Evolutionary conservation across 1,140 invertebrate species (phyloP).

Genomic region (Hycleus phaleratus): DNA sequence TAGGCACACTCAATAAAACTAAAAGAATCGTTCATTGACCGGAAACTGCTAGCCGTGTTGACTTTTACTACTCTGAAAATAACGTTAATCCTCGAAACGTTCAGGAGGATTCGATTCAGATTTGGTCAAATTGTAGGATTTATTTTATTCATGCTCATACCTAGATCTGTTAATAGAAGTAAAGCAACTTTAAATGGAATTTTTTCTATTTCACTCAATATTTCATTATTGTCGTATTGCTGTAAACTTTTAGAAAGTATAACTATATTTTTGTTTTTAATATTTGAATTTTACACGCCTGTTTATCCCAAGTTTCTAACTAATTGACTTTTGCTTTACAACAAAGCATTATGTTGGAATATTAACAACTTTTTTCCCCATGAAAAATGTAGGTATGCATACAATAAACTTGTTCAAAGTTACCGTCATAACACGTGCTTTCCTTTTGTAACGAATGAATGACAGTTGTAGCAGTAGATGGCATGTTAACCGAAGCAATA

Average conservation of each 20-base stretch:
- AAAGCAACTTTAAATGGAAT: too few relatives aligned
- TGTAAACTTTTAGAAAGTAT: too few relatives aligned
- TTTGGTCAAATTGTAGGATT: too few relatives aligned
- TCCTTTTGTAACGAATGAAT: constrained; percentile 4
- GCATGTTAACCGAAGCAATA: constrained; percentile 16
- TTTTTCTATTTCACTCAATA: too few relatives aligned
- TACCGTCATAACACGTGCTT: constrained; percentile 5
- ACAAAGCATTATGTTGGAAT: background rate
- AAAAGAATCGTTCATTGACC: constrained; percentile 23
- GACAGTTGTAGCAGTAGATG: constrained; percentile 14
- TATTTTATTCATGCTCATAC: too few relatives aligned
- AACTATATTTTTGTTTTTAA: too few relatives aligned
- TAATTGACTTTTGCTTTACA: background rate
- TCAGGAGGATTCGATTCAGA: constrained; percentile 6
- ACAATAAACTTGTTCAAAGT: background rate
- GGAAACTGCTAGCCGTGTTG: constrained; percentile 19
- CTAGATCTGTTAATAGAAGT: too few relatives aligned
- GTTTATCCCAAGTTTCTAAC: too few relatives aligned
- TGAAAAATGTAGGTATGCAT: background rate
- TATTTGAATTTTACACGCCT: too few relatives aligned
- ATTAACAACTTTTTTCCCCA: background rate
- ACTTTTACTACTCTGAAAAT: constrained; percentile 18
- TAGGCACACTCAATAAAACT: constrained; percentile 6
- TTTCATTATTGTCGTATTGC: too few relatives aligned
- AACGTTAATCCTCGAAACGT: constrained; percentile 16